Base-by-base conservation (phyloP, 2,113 vertebrate species). In the Perognathus longimembris region DNA sequence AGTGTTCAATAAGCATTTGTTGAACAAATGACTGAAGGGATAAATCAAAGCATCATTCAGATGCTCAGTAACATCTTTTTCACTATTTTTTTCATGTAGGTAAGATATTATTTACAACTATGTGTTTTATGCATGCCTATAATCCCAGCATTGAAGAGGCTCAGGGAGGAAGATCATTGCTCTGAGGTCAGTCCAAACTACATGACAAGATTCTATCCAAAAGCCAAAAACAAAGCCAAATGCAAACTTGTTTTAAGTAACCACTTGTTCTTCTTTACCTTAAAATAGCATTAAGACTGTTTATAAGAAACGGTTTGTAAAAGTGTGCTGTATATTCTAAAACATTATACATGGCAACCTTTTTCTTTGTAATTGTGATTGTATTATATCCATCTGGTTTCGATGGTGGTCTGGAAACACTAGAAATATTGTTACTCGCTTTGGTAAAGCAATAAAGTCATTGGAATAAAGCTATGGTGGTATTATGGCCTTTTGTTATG, bases 401-500 rank as follows among this genome's bases (percentile, higher is more conserved):
- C 75, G 59, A 20, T 92, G 40, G 67, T 88, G 34, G 18, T 83
- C 79, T 93, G 42, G 54, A 93, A 94, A 88, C 38, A 90, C 50
- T 40, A 66, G 38, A 92, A 85, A 30, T 86, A 67, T 80, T 94
- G 79, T 82, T 92, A 80, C 22, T 34, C 26, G 66, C 32, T 90
- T 90, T 82, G 45, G 78, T 57, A 83, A 86, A 82, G 83, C 83
- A 85, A 94, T 88, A 79, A 89, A 94, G 24, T 85, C 76, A 63
- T 45, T 76, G 32, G 54, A 86, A 76, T 90, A 90, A 86, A 94
- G 50, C 71, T 79, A 81, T 92, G 59, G 20, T 81, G 50, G 40
- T 57, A 84, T 85, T 84, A 95, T 59, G 34, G 40, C 11, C 28
- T 92, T 30, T 79, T 71, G 34, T 63, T 85, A 45, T 26, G 74